Base-by-base conservation (phyloP, 2,113 vertebrate species). In the Menura novaehollandiae region DNA sequence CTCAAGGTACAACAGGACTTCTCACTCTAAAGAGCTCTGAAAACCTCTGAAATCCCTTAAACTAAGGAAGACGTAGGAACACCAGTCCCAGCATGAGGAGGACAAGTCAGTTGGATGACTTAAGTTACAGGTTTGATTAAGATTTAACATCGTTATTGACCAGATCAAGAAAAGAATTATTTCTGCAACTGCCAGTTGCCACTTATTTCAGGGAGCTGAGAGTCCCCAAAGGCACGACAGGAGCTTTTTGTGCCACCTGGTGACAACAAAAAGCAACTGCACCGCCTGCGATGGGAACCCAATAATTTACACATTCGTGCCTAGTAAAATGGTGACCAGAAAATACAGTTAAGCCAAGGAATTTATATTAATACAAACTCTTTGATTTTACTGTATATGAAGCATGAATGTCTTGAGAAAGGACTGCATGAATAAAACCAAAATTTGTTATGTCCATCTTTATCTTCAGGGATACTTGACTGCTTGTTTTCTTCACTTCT, bases 221-320 rank as follows among this genome's bases (percentile, higher is more conserved):
- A 30, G 11, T 39, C 26, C 24, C 33, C 30, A 10, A 13, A 28
- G 10, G 17, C 35, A 17, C 8, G 22, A 39, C 23, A 17, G 5
- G 9, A 43, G 62, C 43, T 90, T 84, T 4, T 74, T 43, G 1
- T 63, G 91, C 93, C 97, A 95, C 47, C 96, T 92, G 62, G n/a
- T 93, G 96, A 73, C 75, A 73, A 37, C 4, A 58, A n/a, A 27
- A 13, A 35, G 59, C 35, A 91, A 78, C 2, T 56, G 69, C 88
- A 83, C 2, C 5, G 41, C 35, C 58, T 28, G 44, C 17, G 26
- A 47, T 1, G 12, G 9, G n/a, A 95, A 91, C 41, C 13, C 5
- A 62, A 15, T 5, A 4, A n/a, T 39, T 68, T 8, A 9, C 33
- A 4, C 14, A 20, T 33, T 19, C 0, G 0, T 21, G 15, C 52